phyloP scores from a whole-genome alignment of 53 echinoderm and acorn worm genomes.

The Actinopyga echinites region DNA sequence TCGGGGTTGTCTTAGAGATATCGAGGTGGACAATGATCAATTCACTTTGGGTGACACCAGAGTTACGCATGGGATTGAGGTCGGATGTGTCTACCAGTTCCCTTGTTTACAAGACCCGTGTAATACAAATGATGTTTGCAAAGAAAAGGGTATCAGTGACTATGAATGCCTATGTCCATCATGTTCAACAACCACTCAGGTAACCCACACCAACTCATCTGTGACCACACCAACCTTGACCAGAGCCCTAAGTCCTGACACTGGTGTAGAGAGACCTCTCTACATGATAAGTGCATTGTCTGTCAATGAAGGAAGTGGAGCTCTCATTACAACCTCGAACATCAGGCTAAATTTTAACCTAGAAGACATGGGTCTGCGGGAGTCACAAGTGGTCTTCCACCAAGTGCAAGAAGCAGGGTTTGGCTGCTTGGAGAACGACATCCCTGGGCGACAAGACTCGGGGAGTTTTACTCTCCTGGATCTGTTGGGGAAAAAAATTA shows the following conservation, averaged over 20 bases:
- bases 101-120: constrained; percentile 73
- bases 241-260: neutral
- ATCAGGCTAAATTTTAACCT: constrained; percentile 78
- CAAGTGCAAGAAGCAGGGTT: constrained; percentile 59
- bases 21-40: constrained; percentile 77
- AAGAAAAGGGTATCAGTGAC: constrained; percentile 59
- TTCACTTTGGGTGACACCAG: constrained; percentile 79
- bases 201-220: neutral
- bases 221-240: neutral
- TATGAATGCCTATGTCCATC: constrained; percentile 65
- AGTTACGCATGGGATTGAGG: constrained; percentile 79
- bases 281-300: constrained; percentile 49
- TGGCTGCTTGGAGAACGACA: constrained; percentile 75
- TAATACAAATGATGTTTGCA: constrained; percentile 57
- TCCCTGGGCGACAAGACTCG: constrained; percentile 65
- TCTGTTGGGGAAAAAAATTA: constrained; percentile 71
- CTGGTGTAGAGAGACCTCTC: constrained; percentile 22
- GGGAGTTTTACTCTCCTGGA: constrained; percentile 80
- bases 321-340: constrained; percentile 64
- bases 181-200: constrained; percentile 1
- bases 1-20: constrained; percentile 78
- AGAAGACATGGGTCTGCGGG: constrained; percentile 55
- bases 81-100: constrained; percentile 86
- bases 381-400: constrained; percentile 77
- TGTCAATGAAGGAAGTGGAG: constrained; percentile 77